These are phyloP conservation scores for Drosophila longiperda DNA, from an alignment of 2,888 invertebrate species.

Conservation along the genomic window DNA sequence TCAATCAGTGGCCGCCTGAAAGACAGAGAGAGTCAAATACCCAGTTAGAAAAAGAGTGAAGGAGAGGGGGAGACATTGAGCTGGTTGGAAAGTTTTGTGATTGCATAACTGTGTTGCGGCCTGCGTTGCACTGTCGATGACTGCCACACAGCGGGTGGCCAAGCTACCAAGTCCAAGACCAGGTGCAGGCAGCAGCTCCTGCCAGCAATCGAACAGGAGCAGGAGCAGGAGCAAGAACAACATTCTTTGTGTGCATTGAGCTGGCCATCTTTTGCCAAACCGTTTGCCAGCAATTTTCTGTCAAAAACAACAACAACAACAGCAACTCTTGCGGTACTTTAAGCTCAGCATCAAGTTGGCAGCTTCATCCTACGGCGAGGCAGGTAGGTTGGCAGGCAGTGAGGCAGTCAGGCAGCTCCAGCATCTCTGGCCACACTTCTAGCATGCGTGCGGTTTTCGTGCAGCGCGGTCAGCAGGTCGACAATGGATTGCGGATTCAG, in stretches of 20 bases:
- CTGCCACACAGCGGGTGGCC: conserved; percentile 52
- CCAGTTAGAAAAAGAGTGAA: neutral
- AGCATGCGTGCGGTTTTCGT: conserved; percentile 68
- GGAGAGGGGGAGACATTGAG: neutral
- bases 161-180: conserved; percentile 4
- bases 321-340: conserved; percentile 55
- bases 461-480: conserved; percentile 66
- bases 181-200: conserved; percentile 21
- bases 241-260: conserved; percentile 57
- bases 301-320: conserved; percentile 60
- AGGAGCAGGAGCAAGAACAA: conserved; percentile 19
- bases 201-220: conserved; percentile 14
- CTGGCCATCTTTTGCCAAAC: conserved; percentile 45
- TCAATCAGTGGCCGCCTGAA: conserved; percentile 64
- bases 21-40: conserved; percentile 29
- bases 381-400: neutral
- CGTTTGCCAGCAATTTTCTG: conserved; percentile 59
- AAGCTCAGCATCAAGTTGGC: conserved; percentile 45
- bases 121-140: conserved; percentile 28
- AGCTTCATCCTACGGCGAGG: conserved; percentile 10
- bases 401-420: conserved; percentile 1
- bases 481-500: conserved; percentile 45
- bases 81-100: conserved; percentile 65
- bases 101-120: conserved; percentile 66
- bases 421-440: conserved; percentile 63